These are phyloP conservation scores for Hydrotaea diabolus DNA, from an alignment of 2,888 invertebrate species.

Conservation along the genomic window DNA sequence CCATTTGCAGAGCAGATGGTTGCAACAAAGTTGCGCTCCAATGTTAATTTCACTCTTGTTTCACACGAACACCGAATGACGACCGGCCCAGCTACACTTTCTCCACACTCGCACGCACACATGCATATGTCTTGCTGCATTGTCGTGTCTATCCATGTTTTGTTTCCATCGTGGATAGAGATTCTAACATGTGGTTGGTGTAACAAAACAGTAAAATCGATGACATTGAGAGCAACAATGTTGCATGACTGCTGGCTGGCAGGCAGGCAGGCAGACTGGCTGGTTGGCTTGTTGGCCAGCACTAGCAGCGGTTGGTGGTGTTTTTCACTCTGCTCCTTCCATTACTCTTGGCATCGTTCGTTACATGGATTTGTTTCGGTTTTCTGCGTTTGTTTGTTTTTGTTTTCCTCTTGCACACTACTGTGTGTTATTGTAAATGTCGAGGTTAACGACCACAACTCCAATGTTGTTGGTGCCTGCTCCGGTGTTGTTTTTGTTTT, in stretches of 20 bases:
- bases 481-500: slow-evolving; percentile 14
- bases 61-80: background rate
- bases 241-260: slow-evolving; percentile 40
- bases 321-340: background rate
- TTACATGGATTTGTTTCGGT: slow-evolving; percentile 6
- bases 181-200: slow-evolving; percentile 68
- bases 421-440: slow-evolving; percentile 54
- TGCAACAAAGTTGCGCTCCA: slow-evolving; percentile 57
- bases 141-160: no score
- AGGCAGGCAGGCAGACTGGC: background rate
- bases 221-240: slow-evolving; percentile 79
- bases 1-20: slow-evolving; percentile 19
- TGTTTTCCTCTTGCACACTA: slow-evolving; percentile 26
- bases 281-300: background rate
- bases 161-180: slow-evolving; percentile 9
- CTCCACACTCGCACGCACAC: background rate
- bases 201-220: slow-evolving; percentile 74
- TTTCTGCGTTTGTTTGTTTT: slow-evolving; percentile 46
- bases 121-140: background rate
- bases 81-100: slow-evolving; percentile 22
- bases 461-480: slow-evolving; percentile 19
- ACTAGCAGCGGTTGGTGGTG: background rate
- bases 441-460: slow-evolving; percentile 66
- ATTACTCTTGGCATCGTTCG: no score
- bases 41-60: slow-evolving; percentile 53